Conservation (phyloP, 2,113 vertebrate genomes). For the Amphiprion percula region DNA sequence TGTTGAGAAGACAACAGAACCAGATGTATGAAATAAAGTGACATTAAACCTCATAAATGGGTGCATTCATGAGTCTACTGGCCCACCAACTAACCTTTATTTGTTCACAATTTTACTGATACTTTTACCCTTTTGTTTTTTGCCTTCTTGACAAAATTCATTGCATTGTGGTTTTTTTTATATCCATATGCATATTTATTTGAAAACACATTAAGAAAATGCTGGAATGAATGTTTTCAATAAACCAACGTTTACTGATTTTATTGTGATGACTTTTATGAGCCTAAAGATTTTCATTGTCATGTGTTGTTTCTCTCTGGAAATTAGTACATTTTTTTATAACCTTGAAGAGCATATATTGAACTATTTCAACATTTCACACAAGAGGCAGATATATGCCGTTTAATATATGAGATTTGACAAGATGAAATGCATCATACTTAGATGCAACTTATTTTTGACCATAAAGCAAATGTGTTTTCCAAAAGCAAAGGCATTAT, state of each 20-base stretch:
- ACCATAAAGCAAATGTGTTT: too few relatives aligned
- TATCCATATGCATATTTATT: conserved; percentile 64
- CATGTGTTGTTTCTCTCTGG: background rate
- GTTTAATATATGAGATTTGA: too few relatives aligned
- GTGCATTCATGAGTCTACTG: conserved; percentile 42
- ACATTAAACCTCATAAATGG: conserved; percentile 38
- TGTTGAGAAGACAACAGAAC: conserved; percentile 22
- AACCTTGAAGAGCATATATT: too few relatives aligned
- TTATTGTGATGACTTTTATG: conserved; percentile 38
- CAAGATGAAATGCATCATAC: too few relatives aligned
- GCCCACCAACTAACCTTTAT: conserved; percentile 44
- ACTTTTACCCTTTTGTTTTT: conserved; percentile 21
- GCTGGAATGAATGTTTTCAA: conserved; percentile 82
- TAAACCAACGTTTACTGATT: conserved; percentile 80
- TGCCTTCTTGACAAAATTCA: conserved; percentile 31
- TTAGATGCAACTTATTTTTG: too few relatives aligned
- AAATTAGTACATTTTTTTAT: background rate
- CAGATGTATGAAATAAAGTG: conserved; percentile 50
- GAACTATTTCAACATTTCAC: too few relatives aligned
- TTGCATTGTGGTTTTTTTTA: conserved; percentile 46
- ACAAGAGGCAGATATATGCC: too few relatives aligned
- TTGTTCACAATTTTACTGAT: conserved; percentile 26
- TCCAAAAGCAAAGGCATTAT: too few relatives aligned
- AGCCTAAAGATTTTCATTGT: background rate
- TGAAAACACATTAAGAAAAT: conserved; percentile 74